A percentile compares a stretch with the other conserved stretches of the same genome.
Evolutionary conservation across 53 echinoderm and acorn worm species (phyloP).

Genomic region (Mesocentrotus franciscanus): DNA sequence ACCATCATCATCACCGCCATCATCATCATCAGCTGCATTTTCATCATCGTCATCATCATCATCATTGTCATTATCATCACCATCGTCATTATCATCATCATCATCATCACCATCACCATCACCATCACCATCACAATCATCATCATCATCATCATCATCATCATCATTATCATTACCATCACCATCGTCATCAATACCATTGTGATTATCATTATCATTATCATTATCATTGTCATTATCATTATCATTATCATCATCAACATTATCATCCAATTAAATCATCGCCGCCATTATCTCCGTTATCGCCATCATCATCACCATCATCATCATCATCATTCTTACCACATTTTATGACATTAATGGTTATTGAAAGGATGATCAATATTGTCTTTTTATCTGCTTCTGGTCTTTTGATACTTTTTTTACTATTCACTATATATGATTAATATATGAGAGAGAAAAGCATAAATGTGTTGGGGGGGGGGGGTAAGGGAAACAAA

Average conservation of each 20-base stretch:
- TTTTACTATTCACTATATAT: too few relatives aligned
- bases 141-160: not conserved
- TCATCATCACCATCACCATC: constrained; percentile 56
- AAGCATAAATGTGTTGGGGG: not conserved
- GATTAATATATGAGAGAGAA: not conserved
- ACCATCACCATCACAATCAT: constrained; percentile 28
- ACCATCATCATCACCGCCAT: not conserved
- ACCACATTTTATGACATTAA: too few relatives aligned
- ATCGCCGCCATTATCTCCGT: not conserved
- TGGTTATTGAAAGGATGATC: too few relatives aligned
- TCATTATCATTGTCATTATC: constrained; percentile 32
- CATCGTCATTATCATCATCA: constrained; percentile 57
- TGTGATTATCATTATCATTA: constrained; percentile 54
- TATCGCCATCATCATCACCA: not conserved
- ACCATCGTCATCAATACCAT: not conserved
- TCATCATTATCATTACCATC: not conserved
- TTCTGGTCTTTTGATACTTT: too few relatives aligned
- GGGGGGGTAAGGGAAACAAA: not conserved
- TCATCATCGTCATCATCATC: constrained; percentile 32
- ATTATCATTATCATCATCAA: constrained; percentile 44
- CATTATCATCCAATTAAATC: not conserved
- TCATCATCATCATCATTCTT: constrained; percentile 13
- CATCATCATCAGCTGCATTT: not conserved
- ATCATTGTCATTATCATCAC: constrained; percentile 39
- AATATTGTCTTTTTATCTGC: too few relatives aligned